These are phyloP conservation scores for Myripristis jacobus DNA, from an alignment of 2,797 vertebrate genomes.

Conservation along the genomic window DNA sequence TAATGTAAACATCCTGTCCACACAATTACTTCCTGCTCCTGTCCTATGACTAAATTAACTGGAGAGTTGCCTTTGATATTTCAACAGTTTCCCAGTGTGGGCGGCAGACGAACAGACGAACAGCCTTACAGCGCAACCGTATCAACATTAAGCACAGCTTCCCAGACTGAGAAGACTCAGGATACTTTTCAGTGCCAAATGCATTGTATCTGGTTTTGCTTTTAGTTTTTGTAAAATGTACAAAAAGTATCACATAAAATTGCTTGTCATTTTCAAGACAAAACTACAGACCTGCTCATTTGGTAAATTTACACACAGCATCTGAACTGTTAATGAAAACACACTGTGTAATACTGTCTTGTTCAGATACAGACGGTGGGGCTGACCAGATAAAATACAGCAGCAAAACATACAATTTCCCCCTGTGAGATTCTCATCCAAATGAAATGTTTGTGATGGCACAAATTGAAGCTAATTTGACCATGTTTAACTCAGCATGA, in stretches of 20 bases:
- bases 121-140: constrained; percentile 15
- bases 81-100: constrained; percentile 61
- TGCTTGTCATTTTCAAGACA: constrained; percentile 1
- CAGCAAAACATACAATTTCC: neutral
- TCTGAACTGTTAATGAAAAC: constrained; percentile 20
- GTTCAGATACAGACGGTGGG: constrained; percentile 9
- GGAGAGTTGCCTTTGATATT: constrained; percentile 65
- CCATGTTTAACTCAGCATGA: too few species aligned
- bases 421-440: neutral
- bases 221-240: constrained; percentile 3
- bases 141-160: constrained; percentile 22
- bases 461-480: too few species aligned
- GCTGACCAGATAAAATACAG: constrained; percentile 1
- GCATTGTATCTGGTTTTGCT: constrained; percentile 32
- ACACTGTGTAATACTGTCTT: constrained; percentile 9
- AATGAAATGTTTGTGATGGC: constrained; percentile 17
- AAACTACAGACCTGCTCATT: neutral
- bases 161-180: constrained; percentile 25
- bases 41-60: constrained; percentile 66
- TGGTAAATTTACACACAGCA: constrained; percentile 8
- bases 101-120: constrained; percentile 36
- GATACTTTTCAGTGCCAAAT: constrained; percentile 24
- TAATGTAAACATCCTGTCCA: constrained; percentile 71
- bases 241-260: too few species aligned
- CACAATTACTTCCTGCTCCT: constrained; percentile 71